phyloP scores from a whole-genome alignment of 2,797 vertebrate genomes.

The Pipistrellus nathusii region DNA sequence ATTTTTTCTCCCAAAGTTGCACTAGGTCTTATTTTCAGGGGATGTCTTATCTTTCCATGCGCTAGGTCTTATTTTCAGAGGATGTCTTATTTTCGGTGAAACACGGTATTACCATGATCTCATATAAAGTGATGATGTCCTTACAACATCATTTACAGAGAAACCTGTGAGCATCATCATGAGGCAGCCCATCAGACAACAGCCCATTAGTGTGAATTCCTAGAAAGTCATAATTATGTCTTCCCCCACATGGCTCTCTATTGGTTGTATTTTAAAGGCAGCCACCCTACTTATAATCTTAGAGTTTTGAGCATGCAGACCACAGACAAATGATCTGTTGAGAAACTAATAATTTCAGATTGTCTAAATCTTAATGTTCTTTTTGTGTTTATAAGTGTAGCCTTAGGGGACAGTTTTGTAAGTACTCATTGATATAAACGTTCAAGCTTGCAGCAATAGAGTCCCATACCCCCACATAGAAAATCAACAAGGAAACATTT shows the following conservation, averaged over 20 bases:
- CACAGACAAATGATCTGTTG: neutral
- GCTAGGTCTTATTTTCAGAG: no score
- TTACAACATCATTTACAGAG: neutral
- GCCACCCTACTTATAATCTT: neutral
- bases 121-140: conserved; percentile 28
- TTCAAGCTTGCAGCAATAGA: neutral
- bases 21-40: no score
- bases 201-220: neutral
- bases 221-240: neutral
- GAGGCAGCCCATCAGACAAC: neutral
- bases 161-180: neutral
- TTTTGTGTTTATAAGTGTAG: neutral
- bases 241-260: neutral
- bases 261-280: neutral
- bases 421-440: neutral
- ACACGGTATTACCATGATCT: conserved; percentile 17
- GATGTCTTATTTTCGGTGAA: no score
- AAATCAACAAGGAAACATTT: neutral
- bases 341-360: neutral
- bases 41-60: no score
- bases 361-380: neutral
- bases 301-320: neutral
- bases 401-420: neutral
- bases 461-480: neutral
- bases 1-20: no score